Conservation (phyloP, 2,113 vertebrate genomes). For the Peromyscus californicus region DNA sequence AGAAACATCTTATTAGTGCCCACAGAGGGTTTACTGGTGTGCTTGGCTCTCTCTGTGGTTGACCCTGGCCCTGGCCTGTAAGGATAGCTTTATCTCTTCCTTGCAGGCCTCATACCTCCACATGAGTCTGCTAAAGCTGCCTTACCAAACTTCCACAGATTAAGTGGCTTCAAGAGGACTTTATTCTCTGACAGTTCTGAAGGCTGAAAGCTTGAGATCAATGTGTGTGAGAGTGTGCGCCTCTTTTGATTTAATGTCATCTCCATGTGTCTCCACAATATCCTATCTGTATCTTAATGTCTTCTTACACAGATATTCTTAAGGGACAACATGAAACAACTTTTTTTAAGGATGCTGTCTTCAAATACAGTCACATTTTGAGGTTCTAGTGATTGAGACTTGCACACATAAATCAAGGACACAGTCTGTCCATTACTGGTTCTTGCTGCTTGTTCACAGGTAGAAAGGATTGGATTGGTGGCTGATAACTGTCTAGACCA, state of each 20-base stretch:
- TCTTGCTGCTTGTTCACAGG: not conserved
- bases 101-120: constrained; percentile 1
- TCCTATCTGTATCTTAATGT: not conserved
- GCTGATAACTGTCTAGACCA: not conserved
- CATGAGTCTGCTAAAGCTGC: not conserved
- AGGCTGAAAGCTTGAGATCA: not conserved
- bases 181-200: not conserved
- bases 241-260: not conserved
- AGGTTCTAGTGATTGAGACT: not conserved
- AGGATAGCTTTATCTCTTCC: not conserved
- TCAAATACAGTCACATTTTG: not conserved
- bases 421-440: not conserved
- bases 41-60: not conserved
- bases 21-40: not conserved
- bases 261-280: not conserved
- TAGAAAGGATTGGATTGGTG: not conserved
- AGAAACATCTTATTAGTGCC: not conserved
- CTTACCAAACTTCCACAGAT: not conserved
- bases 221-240: too few species aligned
- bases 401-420: not conserved
- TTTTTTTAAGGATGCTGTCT: not conserved
- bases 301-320: not conserved
- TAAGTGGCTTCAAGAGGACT: not conserved
- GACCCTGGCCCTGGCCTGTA: not conserved
- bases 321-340: not conserved